phyloP scores from a whole-genome alignment of 2,888 invertebrate genomes.

The Orchesellides sinensis region DNA sequence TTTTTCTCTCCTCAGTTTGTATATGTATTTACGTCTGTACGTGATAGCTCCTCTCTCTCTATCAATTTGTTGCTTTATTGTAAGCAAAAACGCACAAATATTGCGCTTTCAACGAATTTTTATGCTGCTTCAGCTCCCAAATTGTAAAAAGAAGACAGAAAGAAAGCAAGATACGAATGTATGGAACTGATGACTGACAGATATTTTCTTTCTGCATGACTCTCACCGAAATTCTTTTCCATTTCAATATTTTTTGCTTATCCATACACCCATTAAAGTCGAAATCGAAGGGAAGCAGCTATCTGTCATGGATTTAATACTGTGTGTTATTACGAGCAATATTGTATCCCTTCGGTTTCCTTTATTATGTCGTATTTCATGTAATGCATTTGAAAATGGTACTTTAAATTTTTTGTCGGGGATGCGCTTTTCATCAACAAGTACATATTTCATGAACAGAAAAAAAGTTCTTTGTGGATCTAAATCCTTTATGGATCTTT shows the following conservation, averaged over 20 bases:
- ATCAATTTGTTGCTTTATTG: not conserved
- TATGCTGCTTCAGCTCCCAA: conserved; percentile 22
- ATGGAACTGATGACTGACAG: conserved; percentile 24
- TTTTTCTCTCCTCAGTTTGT: not conserved
- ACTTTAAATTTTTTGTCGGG: too few relatives aligned
- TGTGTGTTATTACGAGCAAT: too few relatives aligned
- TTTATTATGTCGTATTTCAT: too few relatives aligned
- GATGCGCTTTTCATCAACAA: not conserved
- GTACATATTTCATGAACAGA: not conserved
- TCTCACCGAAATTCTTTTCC: not conserved
- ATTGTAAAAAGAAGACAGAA: not conserved
- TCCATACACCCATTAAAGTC: conserved; percentile 19
- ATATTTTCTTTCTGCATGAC: not conserved
- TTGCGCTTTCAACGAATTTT: not conserved
- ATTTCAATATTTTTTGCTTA: not conserved
- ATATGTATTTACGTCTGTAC: not conserved
- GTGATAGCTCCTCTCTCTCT: not conserved
- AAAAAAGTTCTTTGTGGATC: too few relatives aligned
- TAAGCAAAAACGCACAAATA: not conserved
- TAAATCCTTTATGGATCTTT: too few relatives aligned
- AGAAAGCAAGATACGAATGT: not conserved
- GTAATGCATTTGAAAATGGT: too few relatives aligned
- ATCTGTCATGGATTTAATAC: conserved; percentile 38
- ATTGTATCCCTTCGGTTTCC: too few relatives aligned
- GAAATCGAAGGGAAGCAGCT: conserved; percentile 24